A percentile compares a stretch with the other conserved stretches of the same genome.
Conservation (phyloP, 2,888 invertebrate genomes). For the Agrochola circellaris region DNA sequence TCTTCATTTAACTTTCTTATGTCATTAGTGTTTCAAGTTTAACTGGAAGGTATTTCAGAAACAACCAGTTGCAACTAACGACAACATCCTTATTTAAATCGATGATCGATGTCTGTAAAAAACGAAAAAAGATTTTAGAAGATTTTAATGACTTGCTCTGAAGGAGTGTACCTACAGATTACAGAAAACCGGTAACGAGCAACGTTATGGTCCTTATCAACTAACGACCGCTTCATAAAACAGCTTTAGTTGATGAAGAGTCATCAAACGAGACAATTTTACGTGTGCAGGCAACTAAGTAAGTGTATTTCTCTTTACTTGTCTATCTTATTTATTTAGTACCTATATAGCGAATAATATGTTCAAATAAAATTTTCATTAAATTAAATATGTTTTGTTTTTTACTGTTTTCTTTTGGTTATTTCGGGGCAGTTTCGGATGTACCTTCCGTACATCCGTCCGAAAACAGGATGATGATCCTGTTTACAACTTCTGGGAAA, state of each 20-base stretch:
- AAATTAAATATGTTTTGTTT: no score
- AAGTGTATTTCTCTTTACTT: neutral
- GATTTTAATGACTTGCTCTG: conserved; percentile 13
- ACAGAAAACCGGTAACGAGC: conserved; percentile 26
- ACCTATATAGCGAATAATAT: neutral
- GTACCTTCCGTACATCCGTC: no score
- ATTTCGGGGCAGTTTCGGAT: neutral
- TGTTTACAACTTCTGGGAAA: no score
- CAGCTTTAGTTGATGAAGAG: conserved; percentile 6
- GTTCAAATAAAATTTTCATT: neutral
- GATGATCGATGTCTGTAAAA: conserved; percentile 3
- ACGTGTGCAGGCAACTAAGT: neutral
- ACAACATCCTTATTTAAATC: neutral
- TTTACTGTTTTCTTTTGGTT: neutral
- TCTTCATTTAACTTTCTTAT: conserved; percentile 1
- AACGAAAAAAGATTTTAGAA: conserved; percentile 5
- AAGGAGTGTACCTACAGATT: conserved; percentile 6
- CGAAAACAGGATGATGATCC: no score
- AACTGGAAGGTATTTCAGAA: neutral
- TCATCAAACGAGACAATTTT: conserved; percentile 17
- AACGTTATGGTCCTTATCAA: conserved; percentile 1
- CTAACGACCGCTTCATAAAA: conserved; percentile 22
- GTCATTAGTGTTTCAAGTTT: neutral
- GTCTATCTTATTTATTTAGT: neutral
- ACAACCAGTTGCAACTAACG: neutral